Evolutionary conservation across 1,140 invertebrate species (phyloP).

Genomic region (Mesaphorura yosii): DNA sequence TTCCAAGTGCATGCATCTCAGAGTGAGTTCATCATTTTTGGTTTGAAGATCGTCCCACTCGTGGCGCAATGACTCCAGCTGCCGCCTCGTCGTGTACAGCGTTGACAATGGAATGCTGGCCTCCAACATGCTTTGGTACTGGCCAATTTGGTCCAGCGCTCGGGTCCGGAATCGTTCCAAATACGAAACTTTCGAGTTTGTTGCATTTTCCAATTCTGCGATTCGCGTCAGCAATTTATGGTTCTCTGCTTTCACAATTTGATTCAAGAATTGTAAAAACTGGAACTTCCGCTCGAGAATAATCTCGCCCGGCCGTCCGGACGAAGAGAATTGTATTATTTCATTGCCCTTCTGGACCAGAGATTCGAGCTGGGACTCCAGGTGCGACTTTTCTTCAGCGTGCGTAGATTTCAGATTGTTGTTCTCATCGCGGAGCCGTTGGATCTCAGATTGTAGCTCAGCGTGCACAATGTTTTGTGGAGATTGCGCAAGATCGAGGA

Average conservation of each 20-base stretch:
- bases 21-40: not conserved
- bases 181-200: not conserved
- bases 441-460: not conserved
- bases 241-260: not conserved
- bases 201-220: slow-evolving; percentile 3
- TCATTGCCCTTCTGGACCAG: slow-evolving; percentile 6
- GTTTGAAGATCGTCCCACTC: not conserved
- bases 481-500: no score
- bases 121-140: slow-evolving; percentile 9
- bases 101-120: slow-evolving; percentile 10
- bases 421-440: not conserved
- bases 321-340: not conserved
- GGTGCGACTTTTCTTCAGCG: not conserved
- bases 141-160: slow-evolving; percentile 8
- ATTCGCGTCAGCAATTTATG: slow-evolving; percentile 2
- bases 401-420: not conserved
- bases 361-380: slow-evolving; percentile 1
- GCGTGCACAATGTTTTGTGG: not conserved
- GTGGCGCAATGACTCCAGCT: not conserved
- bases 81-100: not conserved
- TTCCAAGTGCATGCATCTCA: not conserved
- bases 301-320: not conserved
- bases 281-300: slow-evolving; percentile 2
- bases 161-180: slow-evolving; percentile 8
- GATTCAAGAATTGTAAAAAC: slow-evolving; percentile 5